These are phyloP conservation scores for Gandaritis pyraliata DNA, from an alignment of 2,888 invertebrate genomes.

Conservation along the genomic window DNA sequence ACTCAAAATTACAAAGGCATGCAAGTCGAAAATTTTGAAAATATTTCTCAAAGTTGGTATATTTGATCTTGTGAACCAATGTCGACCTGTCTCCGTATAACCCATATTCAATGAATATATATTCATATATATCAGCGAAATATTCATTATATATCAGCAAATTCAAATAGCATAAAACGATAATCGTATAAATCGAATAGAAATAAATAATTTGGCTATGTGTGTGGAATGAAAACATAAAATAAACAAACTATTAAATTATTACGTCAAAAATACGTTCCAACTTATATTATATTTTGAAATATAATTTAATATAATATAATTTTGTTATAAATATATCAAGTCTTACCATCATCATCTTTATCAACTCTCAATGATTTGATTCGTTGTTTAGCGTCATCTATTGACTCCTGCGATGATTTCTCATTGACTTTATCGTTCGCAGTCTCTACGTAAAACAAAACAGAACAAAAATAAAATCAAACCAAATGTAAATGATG, in stretches of 20 bases:
- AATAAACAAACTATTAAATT: conserved; percentile 30
- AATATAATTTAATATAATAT: not conserved
- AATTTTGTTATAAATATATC: conserved; percentile 19
- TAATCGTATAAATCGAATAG: not conserved
- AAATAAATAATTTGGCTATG: conserved; percentile 55
- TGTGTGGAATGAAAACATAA: conserved; percentile 44
- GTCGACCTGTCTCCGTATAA: not conserved
- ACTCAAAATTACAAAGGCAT: conserved; percentile 51
- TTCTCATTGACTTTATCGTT: conserved; percentile 67
- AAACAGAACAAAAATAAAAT: conserved; percentile 41
- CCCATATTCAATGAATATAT: no score
- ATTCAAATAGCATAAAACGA: conserved; percentile 1
- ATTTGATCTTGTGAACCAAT: conserved; percentile 18
- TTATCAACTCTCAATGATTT: conserved; percentile 79
- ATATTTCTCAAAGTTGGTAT: conserved; percentile 78
- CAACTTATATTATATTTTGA: not conserved
- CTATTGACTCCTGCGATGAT: conserved; percentile 72
- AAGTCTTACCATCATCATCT: conserved; percentile 77
- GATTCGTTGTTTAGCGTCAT: conserved; percentile 76
- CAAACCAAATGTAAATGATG: conserved; percentile 30
- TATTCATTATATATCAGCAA: not conserved
- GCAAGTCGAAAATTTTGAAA: conserved; percentile 47
- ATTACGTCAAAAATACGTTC: no score
- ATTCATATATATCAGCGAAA: no score
- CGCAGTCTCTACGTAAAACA: conserved; percentile 56